Evolutionary conservation across 2,797 vertebrate species (phyloP).

Genomic region (Spheniscus humboldti): DNA sequence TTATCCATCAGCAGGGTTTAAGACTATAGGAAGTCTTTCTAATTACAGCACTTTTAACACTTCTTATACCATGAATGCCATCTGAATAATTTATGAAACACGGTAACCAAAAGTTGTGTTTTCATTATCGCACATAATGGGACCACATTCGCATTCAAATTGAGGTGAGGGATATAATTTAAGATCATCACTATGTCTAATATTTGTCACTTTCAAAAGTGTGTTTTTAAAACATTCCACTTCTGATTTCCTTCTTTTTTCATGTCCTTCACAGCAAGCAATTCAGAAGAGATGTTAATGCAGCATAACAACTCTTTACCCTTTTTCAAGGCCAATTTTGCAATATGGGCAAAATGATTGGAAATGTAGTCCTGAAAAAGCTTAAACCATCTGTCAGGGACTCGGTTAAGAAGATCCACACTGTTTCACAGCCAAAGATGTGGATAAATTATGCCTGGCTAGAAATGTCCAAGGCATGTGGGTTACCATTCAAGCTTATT

Average conservation of each 20-base stretch:
- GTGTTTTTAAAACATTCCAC: slow-evolving; percentile 49
- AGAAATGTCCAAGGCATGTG: slow-evolving; percentile 69
- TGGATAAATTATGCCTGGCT: slow-evolving; percentile 78
- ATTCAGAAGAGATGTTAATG: slow-evolving; percentile 73
- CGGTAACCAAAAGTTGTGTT: slow-evolving; percentile 14
- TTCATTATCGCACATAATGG: slow-evolving; percentile 43
- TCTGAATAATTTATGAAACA: slow-evolving; percentile 29
- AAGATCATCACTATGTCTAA: slow-evolving; percentile 1
- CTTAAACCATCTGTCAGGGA: slow-evolving; percentile 83
- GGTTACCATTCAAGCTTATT: slow-evolving; percentile 73
- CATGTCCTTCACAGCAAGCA: slow-evolving; percentile 76
- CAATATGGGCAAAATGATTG: slow-evolving; percentile 79
- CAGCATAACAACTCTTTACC: slow-evolving; percentile 77
- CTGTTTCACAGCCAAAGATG: slow-evolving; percentile 76
- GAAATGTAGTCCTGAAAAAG: slow-evolving; percentile 75
- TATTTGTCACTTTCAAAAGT: slow-evolving; percentile 31
- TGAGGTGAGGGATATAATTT: slow-evolving; percentile 26
- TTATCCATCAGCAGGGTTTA: slow-evolving; percentile 49
- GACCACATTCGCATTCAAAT: slow-evolving; percentile 27
- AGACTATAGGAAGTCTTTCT: slow-evolving; percentile 39
- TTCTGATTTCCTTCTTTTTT: slow-evolving; percentile 66
- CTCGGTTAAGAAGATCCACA: slow-evolving; percentile 77
- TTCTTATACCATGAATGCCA: neutral
- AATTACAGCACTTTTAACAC: slow-evolving; percentile 51
- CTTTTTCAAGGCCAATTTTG: slow-evolving; percentile 82